Evolutionary conservation across 1,140 invertebrate genomes (phyloP), one percentile per base, ranked within the genome.

Genomic region (Macrostomum lignano): DNA sequence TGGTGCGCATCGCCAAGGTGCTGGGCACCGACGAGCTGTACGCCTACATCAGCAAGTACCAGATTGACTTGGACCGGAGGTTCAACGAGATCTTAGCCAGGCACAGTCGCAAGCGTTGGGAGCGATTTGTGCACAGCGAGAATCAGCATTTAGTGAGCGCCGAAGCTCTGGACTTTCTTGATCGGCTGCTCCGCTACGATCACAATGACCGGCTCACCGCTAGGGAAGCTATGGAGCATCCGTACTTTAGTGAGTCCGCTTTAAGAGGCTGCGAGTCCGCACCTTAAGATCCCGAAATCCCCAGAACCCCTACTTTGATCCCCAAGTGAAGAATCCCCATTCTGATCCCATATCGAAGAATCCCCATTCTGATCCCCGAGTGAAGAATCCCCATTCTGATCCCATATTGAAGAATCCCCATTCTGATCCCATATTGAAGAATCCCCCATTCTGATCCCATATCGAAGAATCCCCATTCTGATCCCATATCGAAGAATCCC

Each of bases 41-140:
- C 62, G 82, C 86, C 64, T 98, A 98, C 66, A 72, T 96, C 54
- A 82, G 94, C 61, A 96, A 93, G 65, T 98, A 98, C 64, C 78
- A 93, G 62, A 94, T 98, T 64, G 82, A 94, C 61, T 65, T 98
- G 50, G 88, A 98, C 68, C 73, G 79, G 37, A 32, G 26, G 26
- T 28, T 15, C 26, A 28, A 28, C 26, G 26, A 28, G 26, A 28
- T 28, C 19, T 17, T 28, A 3, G 26, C 14, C 9, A 14, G 26
- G 23, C 88, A 98, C 70, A 94, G 86, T 41, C 70, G 81, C 44
- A 98, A 98, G 62, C 66, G 88, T 52, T 98, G 91, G 91, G 88
- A 98, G 57, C 67, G 86, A 47, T 98, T 96, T 67, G 81, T 96
- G 38, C 84, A 96, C 65, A 77, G 74, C 54, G 88, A 98, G 63